Evolutionary conservation across 2,113 vertebrate species (phyloP).

Genomic region (Rhynchomys soricoides): DNA sequence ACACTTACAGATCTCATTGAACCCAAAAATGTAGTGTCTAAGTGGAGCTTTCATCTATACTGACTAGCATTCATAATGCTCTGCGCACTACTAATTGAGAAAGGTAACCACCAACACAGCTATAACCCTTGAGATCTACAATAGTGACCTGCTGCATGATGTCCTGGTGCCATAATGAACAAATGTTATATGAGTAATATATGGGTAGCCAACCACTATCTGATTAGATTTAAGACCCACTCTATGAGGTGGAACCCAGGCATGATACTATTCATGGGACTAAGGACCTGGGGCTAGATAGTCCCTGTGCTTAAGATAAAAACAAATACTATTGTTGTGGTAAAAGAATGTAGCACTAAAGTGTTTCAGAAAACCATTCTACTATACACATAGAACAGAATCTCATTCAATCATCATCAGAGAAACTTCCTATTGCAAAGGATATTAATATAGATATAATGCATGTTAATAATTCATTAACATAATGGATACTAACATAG

Average conservation of each 20-base stretch:
- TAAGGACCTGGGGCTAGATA: neutral
- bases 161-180: neutral
- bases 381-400: neutral
- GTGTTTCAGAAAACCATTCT: neutral
- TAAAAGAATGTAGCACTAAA: neutral
- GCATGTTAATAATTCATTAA: no score
- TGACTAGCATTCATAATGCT: neutral
- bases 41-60: neutral
- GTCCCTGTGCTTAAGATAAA: neutral
- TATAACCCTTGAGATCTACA: neutral
- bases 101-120: neutral
- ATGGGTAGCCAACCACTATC: neutral
- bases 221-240: neutral
- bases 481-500: no score
- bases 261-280: neutral
- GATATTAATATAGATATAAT: no score
- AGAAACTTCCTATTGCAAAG: neutral
- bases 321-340: neutral
- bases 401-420: neutral
- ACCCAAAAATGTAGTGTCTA: neutral
- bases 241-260: neutral
- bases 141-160: neutral
- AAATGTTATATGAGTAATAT: neutral
- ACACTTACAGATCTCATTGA: neutral
- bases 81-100: neutral